Evolutionary conservation across 1,140 invertebrate species (phyloP), one percentile per base, ranked within the genome.

Genomic region (Leptopilina clavipes): DNA sequence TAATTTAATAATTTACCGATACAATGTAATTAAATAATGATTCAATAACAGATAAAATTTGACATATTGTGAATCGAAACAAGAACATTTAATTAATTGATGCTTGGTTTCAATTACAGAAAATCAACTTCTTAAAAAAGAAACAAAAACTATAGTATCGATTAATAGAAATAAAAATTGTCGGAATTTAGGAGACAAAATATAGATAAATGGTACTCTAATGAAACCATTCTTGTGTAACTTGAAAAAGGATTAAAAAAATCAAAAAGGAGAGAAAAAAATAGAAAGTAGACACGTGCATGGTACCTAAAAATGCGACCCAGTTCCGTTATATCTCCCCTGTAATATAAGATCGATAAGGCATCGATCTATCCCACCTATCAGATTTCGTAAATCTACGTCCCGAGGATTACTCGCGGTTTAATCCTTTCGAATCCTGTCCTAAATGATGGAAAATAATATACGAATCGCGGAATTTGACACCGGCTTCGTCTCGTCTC

Each of bases 301-400:
- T 71, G 44, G 44, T 48, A n/a, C n/a, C 70, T 52, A 19, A 43
- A 74, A 70, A 70, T 80, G 80, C 83, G 84, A 87, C 85, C 86
- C 82, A 88, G 77, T 87, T 88, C 82, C 82, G 74, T 77, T 19
- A 72, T 80, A 83, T 81, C 86, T 87, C 88, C n/a, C 1, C 84
- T 84, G 89, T 89, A 90, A 90, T 87, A 87, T 84, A 89, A 90
- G 87, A 90, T 89, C 89, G 85, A 90, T 90, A 90, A 90, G 86
- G 75, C 84, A 82, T 73, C 82, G 75, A 86, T 84, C 81, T 84
- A 87, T 88, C 82, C 81, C 70, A 79, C 81, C 78, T 89, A 89
- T 90, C 87, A 74, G 83, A 83, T 90, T 90, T 89, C 89, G 75
- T 40, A 81, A 83, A 78, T 25, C 78, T 84, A 79, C 78, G 37